These are phyloP conservation scores for Acanthochromis polyacanthus DNA, from an alignment of 2,113 vertebrate species.

Conservation along the genomic window DNA sequence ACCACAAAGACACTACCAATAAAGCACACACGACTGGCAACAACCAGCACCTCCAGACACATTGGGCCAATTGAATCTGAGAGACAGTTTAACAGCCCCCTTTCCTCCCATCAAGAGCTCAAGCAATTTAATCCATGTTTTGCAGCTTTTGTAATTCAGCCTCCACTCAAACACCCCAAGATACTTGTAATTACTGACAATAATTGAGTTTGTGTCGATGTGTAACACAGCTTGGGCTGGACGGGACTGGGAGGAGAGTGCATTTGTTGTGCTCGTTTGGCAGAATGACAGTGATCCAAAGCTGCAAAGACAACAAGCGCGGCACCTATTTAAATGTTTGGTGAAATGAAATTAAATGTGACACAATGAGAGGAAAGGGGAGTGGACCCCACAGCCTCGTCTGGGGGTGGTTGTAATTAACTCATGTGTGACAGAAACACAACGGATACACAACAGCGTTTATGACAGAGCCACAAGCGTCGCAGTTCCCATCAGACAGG, in stretches of 20 bases:
- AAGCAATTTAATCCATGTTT: conserved; percentile 87
- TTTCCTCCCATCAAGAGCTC: conserved; percentile 86
- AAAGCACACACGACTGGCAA: conserved; percentile 82
- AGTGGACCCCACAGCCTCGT: conserved; percentile 62
- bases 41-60: conserved; percentile 72
- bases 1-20: conserved; percentile 78
- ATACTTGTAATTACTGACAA: conserved; percentile 81
- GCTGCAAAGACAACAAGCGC: conserved; percentile 79
- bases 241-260: conserved; percentile 62
- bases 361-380: conserved; percentile 70
- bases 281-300: conserved; percentile 82
- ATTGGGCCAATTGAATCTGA: conserved; percentile 85
- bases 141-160: conserved; percentile 82
- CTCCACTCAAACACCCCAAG: conserved; percentile 82
- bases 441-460: conserved; percentile 72
- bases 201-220: conserved; percentile 82
- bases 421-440: conserved; percentile 55
- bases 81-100: conserved; percentile 88
- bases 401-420: conserved; percentile 72
- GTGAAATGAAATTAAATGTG: conserved; percentile 80
- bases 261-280: conserved; percentile 71
- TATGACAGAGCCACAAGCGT: conserved; percentile 62
- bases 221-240: conserved; percentile 61
- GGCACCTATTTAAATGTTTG: conserved; percentile 80
- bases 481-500: conserved; percentile 20